These are phyloP conservation scores for Scarus forsteni DNA, from an alignment of 2,797 vertebrate species.

Conservation along the genomic window DNA sequence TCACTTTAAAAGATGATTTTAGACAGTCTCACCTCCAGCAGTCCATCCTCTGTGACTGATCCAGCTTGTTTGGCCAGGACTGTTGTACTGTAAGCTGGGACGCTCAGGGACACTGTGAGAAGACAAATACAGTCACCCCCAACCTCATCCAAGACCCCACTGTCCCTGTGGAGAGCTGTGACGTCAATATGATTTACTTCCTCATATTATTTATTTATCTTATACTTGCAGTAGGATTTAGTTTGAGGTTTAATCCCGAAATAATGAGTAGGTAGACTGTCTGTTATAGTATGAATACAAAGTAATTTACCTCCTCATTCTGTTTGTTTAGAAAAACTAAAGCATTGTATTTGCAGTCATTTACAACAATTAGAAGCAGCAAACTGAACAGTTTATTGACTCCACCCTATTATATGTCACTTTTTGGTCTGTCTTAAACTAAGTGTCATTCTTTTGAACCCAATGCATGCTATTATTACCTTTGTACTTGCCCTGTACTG, in stretches of 20 bases:
- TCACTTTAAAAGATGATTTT: constrained; percentile 43
- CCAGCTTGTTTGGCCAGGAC: constrained; percentile 38
- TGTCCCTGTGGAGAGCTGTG: constrained; percentile 11
- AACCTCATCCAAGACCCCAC: constrained; percentile 32
- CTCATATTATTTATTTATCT: not conserved
- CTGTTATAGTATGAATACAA: too few species aligned
- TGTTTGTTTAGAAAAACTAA: too few species aligned
- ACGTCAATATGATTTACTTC: constrained; percentile 1
- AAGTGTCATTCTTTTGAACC: too few species aligned
- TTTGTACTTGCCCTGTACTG: too few species aligned
- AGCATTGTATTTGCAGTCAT: too few species aligned
- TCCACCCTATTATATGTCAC: too few species aligned
- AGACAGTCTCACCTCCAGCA: constrained; percentile 43
- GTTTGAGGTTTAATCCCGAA: not conserved
- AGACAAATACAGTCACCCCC: constrained; percentile 44
- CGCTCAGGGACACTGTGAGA: constrained; percentile 38
- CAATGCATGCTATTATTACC: too few species aligned
- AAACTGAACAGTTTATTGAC: too few species aligned
- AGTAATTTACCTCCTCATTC: too few species aligned
- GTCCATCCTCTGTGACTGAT: constrained; percentile 31
- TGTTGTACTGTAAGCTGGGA: constrained; percentile 27
- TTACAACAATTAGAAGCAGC: too few species aligned
- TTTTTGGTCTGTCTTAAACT: too few species aligned
- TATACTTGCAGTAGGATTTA: not conserved
- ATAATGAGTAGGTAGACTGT: too few species aligned